Base-by-base conservation (phyloP, 2,888 invertebrate genomes). In the Caenorhabditis sinica region DNA sequence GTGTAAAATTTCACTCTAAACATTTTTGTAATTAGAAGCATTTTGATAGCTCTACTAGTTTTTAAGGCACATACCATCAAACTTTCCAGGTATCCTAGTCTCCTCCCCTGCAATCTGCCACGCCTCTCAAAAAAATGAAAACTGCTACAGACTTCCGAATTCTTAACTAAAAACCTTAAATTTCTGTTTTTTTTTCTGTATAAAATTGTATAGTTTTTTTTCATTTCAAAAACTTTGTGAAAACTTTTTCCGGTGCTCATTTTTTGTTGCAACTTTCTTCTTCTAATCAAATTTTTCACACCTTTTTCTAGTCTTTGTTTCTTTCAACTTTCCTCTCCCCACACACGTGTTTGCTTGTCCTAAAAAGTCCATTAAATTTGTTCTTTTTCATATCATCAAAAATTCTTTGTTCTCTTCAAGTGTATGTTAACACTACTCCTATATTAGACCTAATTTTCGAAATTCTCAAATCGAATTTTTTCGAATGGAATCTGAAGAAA, bases 21-120 rank as follows among this genome's bases (percentile, higher is more conserved):
- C 8, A 8, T 33, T 33, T 33, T 33, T 33, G 33, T 33, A 33
- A 8, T 33, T 33, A 8, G 33, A 4, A 33, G 8, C 4, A 33
- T 40, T 40, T 40, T 40, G 9, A 40, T 40, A 13, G 13, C 40
- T 11, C 13, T 40, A 2, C 6, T 13, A 13, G 40, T 40, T 40
- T 11, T 40, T 2, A 11, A 40, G 40, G 13, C 13, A 40, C 13
- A 13, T 36, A 4, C 33, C 11, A n/a, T 53, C 20, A 1, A 30
- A 40, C 56, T 45, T 60, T 72, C 30, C 56, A 82, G 79, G 83
- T 13, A 73, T 83, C n/a, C 69, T 83, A 0, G 65, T 83, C 20
- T 73, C 76, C 0, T 28, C 53, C 8, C 83, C 83, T 25, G 23
- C 49, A 13, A 74, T 74, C 33, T 83, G 83, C 23, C 1, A 5